Conservation (phyloP, 2,888 invertebrate species). For the Nasonia oneida region DNA sequence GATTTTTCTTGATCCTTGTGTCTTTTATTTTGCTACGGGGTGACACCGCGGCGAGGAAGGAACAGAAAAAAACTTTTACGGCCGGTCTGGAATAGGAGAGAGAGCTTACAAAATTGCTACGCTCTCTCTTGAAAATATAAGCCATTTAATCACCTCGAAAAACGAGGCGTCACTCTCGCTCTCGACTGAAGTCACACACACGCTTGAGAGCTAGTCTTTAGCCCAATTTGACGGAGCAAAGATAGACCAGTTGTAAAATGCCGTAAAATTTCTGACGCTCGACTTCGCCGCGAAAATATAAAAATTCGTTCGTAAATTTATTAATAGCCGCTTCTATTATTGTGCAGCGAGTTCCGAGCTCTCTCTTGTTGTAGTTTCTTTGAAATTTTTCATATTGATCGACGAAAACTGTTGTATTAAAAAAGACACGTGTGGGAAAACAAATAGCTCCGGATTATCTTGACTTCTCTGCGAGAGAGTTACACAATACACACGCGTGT, state of each 20-base stretch:
- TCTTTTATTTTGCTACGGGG: background rate
- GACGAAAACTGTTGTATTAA: background rate
- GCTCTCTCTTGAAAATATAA: conserved; percentile 25
- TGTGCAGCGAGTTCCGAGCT: background rate
- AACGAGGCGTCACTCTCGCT: background rate
- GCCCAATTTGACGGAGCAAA: conserved; percentile 31
- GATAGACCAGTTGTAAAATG: conserved; percentile 46
- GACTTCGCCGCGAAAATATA: conserved; percentile 15
- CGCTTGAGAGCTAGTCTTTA: conserved; percentile 21
- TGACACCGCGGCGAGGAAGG: too few relatives aligned
- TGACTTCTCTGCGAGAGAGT: background rate
- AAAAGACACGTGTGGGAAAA: background rate
- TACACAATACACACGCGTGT: background rate
- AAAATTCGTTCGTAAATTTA: conserved; percentile 21
- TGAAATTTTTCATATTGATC: background rate
- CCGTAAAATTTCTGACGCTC: conserved; percentile 29
- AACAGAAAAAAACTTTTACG: background rate
- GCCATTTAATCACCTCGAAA: conserved; percentile 16
- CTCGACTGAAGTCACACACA: background rate
- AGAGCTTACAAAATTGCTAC: too few relatives aligned
- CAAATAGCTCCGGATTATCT: conserved; percentile 1
- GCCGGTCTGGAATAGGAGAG: too few relatives aligned
- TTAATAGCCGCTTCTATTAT: background rate
- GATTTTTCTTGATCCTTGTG: background rate
- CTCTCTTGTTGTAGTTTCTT: background rate